Conservation (phyloP, 2,888 invertebrate species). For the Kryphioiulus occultus region DNA sequence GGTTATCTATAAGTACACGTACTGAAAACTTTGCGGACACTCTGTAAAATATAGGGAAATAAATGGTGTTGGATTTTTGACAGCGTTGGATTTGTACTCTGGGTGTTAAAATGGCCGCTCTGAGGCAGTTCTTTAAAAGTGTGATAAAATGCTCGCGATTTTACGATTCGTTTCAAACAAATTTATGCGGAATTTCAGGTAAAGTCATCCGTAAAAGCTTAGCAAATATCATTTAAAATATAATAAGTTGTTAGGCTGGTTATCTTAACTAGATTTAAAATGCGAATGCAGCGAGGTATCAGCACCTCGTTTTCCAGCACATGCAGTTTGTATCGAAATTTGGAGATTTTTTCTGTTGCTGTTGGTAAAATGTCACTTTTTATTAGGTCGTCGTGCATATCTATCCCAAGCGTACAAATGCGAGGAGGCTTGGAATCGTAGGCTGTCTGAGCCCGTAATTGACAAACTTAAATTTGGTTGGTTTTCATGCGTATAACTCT, state of each 20-base stretch:
- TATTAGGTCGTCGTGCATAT: neutral
- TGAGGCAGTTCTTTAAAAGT: neutral
- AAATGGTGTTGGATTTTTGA: neutral
- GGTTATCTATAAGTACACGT: too few species aligned
- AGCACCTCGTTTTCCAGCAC: neutral
- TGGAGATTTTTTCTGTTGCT: neutral
- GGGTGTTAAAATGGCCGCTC: neutral
- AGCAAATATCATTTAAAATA: neutral
- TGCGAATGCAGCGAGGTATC: neutral
- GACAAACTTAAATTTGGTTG: slow-evolving; percentile 42
- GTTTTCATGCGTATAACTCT: neutral
- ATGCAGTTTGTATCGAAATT: neutral
- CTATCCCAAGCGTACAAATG: slow-evolving; percentile 39
- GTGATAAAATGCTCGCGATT: neutral
- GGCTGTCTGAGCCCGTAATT: slow-evolving; percentile 41
- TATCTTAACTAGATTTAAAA: neutral
- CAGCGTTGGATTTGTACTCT: neutral
- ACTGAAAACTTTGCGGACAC: too few species aligned
- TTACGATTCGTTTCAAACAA: neutral
- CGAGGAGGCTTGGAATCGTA: slow-evolving; percentile 13
- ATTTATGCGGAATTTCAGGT: neutral
- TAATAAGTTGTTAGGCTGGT: neutral
- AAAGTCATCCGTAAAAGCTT: neutral
- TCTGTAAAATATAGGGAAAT: neutral
- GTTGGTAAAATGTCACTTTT: neutral